Evolutionary conservation across 2,888 invertebrate species (phyloP), one percentile per base, ranked within the genome.

Genomic region (Hemistola chrysoprasaria): DNA sequence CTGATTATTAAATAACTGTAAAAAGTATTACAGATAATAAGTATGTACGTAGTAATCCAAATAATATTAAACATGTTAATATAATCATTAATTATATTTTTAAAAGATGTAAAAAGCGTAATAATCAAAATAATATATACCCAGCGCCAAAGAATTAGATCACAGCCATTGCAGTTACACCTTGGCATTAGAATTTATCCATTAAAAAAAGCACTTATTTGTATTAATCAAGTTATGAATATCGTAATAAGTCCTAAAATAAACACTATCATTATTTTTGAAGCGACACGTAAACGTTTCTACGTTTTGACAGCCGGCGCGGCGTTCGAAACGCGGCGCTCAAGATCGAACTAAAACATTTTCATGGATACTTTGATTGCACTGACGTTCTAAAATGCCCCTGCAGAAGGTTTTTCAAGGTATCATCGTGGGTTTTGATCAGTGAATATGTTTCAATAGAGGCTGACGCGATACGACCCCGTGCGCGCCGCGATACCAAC

Each of bases 131-230:
- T 44, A 59, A 59, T 60, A 21, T 71, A 76, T 84, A 86, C 83
- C 84, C 82, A 85, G 76, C 66, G 76, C 65, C 71, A 78, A 68
- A 78, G 73, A 60, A 75, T 79, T 74, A 80, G 62, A 72, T 82
- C 79, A 84, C 82, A 85, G 77, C 80, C 75, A 74, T 78, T 74
- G 69, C 78, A 82, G 68, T 77, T 78, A 69, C 79, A 81, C 76
- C 75, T 74, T 68, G 77, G 75, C 78, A 83, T 84, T 71, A 78
- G 78, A 70, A 16, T 34, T 78, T 69, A 75, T 78, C 77, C 77
- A 77, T 78, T 59, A 47, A 58, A 65, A 59, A 62, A 63, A 51
- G 55, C 42, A 43, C 38, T 34, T 70, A 50, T n/a, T n/a, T n/a
- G n/a, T 71, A 78, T 73, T 67, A 46, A 53, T 46, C 33, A 64